Evolutionary conservation across 2,888 invertebrate genomes (phyloP), one percentile per base, ranked within the genome.

Genomic region (Emmelina monodactyla): DNA sequence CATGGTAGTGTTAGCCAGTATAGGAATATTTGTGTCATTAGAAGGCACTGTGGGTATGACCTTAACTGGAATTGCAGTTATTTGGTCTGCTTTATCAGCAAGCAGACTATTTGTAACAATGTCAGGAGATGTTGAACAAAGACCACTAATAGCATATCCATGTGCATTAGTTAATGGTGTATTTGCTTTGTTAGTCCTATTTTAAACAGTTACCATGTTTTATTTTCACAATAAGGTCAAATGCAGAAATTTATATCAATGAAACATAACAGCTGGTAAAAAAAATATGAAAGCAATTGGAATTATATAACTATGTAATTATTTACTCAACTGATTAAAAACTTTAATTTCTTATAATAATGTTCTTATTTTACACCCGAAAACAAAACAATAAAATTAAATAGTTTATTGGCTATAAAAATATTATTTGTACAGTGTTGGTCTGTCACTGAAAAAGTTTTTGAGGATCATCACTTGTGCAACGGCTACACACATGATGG

Each of bases 1-100:
- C 1, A 92, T 97, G 80, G 92, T 95, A 11, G 86, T 85, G n/a
- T 80, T 97, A 19, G 92, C 95, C 4, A 84, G 88, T 6, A 52
- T 92, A 7, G 88, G 92, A 28, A 83, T 93, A 44, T 85, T 95
- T 49, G 66, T 91, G 16, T 86, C 89, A 5, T 75, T 97, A n/a
- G 87, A 88, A 67, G 89, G 88, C 3, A 58, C 84, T 2, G 37
- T 87, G 7, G 93, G 93, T 2, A 82, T 88, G 33, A 63, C 83
- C 35, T 53, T 91, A 22, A 87, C 91, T 3, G 76, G 81, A 2
- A 43, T 89, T 25, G 86, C 89, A 25, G 89, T 94, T 0, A 62
- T 90, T 31, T 96, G 96, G 96, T 94, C 96, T 43, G 90, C 93
- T 45, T 64, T 91, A n/a, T 93, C 95, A 3, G 93, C 96, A 1